Conservation (phyloP, 2,888 invertebrate species). For the Agapostemon virescens region DNA sequence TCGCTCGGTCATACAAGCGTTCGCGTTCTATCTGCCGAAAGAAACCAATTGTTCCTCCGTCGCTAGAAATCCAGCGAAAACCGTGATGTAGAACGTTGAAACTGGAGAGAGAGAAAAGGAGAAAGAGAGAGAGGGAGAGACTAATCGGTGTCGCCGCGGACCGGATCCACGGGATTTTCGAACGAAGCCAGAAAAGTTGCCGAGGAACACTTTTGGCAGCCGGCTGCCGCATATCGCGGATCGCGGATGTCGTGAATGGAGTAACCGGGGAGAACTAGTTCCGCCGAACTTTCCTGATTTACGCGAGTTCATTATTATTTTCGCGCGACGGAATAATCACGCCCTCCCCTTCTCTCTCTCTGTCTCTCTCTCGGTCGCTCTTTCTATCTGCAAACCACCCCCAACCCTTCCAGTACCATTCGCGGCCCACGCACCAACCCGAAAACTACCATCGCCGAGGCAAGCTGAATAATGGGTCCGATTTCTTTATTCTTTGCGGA, state of each 20-base stretch:
- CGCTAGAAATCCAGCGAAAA: constrained; percentile 25
- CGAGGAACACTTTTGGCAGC: constrained; percentile 73
- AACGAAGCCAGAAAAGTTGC: constrained; percentile 73
- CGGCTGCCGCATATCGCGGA: constrained; percentile 60
- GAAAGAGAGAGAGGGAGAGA: constrained; percentile 28
- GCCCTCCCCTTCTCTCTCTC: constrained; percentile 32
- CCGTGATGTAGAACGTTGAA: background rate
- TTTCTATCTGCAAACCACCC: background rate
- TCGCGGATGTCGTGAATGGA: constrained; percentile 71
- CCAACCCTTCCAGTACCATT: constrained; percentile 13
- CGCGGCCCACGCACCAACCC: constrained; percentile 33
- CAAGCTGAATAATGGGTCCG: constrained; percentile 66
- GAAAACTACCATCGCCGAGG: constrained; percentile 51
- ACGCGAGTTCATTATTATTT: constrained; percentile 80
- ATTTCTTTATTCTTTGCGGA: constrained; percentile 42
- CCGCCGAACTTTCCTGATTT: constrained; percentile 78
- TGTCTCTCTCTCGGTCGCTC: background rate
- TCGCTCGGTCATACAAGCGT: background rate
- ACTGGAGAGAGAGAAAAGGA: background rate
- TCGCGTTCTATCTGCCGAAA: constrained; percentile 46
- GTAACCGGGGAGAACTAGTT: constrained; percentile 75
- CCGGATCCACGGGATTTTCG: constrained; percentile 54
- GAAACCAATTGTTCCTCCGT: constrained; percentile 33
- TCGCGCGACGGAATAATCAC: constrained; percentile 76
- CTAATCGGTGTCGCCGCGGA: constrained; percentile 40